These are phyloP conservation scores for Neodiprion fabricii DNA, from an alignment of 1,140 invertebrate species.

Conservation along the genomic window DNA sequence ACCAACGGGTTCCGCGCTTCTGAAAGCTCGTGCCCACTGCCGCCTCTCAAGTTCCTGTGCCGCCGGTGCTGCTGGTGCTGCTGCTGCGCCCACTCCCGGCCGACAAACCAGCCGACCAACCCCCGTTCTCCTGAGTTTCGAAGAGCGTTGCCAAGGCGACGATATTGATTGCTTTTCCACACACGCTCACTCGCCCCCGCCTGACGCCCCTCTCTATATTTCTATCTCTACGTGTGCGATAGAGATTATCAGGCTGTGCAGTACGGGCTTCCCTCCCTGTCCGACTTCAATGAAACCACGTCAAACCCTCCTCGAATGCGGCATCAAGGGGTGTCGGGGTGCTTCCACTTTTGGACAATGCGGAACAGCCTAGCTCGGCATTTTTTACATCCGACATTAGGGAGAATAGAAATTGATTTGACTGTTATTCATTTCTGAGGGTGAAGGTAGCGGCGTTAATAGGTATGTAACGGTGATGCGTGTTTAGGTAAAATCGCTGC, in stretches of 20 bases:
- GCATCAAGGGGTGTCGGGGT: too few species aligned
- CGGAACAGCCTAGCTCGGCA: too few species aligned
- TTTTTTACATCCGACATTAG: too few species aligned
- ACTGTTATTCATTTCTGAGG: too few species aligned
- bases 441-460: too few species aligned
- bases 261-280: too few species aligned
- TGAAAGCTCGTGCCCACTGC: slow-evolving; percentile 35
- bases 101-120: slow-evolving; percentile 15
- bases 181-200: slow-evolving; percentile 24
- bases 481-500: too few species aligned
- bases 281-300: too few species aligned
- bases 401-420: too few species aligned
- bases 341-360: too few species aligned
- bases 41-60: background rate
- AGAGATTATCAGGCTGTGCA: background rate
- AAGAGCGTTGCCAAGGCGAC: slow-evolving; percentile 15
- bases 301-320: too few species aligned
- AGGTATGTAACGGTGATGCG: too few species aligned
- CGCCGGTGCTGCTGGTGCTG: slow-evolving; percentile 5
- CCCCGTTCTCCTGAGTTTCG: slow-evolving; percentile 25
- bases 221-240: slow-evolving; percentile 1
- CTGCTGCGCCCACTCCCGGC: slow-evolving; percentile 8
- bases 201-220: background rate
- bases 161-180: slow-evolving; percentile 17
- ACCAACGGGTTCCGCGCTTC: slow-evolving; percentile 46